phyloP scores from a whole-genome alignment of 2,888 invertebrate species.

The Orgyia antiqua region DNA sequence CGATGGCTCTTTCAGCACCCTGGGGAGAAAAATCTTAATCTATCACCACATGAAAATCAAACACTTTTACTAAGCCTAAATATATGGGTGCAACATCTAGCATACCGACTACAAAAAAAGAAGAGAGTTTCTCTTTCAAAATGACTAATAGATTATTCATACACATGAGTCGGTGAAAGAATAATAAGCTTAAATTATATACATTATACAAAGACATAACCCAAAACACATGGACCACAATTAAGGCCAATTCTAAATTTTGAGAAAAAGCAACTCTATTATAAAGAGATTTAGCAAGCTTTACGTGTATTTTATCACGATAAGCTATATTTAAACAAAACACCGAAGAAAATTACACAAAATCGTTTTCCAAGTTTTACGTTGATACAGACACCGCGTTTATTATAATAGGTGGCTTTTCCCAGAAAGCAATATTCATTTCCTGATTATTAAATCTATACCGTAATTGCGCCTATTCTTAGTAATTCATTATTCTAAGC shows the following conservation, averaged over 20 bases:
- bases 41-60: no score
- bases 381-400: constrained; percentile 11
- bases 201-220: constrained; percentile 54
- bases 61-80: no score
- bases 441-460: no score
- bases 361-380: constrained; percentile 29
- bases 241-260: constrained; percentile 48
- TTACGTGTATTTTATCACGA: constrained; percentile 40
- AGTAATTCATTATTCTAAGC: no score
- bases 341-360: constrained; percentile 38
- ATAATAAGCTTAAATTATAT: constrained; percentile 63
- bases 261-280: constrained; percentile 56
- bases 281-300: constrained; percentile 67
- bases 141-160: no score
- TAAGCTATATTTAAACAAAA: constrained; percentile 39
- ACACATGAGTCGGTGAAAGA: no score
- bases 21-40: no score
- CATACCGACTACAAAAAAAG: no score
- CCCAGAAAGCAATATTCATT: constrained; percentile 15
- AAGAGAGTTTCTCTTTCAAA: no score
- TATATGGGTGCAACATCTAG: no score
- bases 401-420: constrained; percentile 19
- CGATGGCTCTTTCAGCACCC: no score
- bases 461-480: no score
- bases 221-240: constrained; percentile 51